phyloP scores from a whole-genome alignment of 1,140 invertebrate species.

The Philopotamus ludificatus region DNA sequence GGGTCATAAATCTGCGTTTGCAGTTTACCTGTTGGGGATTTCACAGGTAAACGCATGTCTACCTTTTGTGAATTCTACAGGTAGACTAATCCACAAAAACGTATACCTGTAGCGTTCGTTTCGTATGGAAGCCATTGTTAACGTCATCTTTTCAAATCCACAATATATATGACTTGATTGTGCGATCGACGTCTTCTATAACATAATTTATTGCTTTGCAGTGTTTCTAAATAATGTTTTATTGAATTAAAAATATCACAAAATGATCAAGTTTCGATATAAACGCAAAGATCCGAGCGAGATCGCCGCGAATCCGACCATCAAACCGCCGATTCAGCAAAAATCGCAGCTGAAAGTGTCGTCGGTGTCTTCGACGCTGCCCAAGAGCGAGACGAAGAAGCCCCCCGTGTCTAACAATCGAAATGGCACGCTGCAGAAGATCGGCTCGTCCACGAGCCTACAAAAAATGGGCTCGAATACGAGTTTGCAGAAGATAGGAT shows the following conservation, averaged over 20 bases:
- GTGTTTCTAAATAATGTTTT: not conserved
- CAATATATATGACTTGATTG: too few relatives aligned
- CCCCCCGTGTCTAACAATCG: conserved; percentile 43
- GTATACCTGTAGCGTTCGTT: conserved; percentile 11
- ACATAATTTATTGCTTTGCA: too few relatives aligned
- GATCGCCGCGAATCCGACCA: conserved; percentile 41
- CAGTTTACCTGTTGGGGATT: not conserved
- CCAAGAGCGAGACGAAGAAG: conserved; percentile 40
- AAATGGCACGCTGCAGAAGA: conserved; percentile 41
- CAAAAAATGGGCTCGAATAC: conserved; percentile 20
- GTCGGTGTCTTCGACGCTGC: conserved; percentile 36
- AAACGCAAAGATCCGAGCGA: conserved; percentile 59
- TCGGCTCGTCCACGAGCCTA: not conserved
- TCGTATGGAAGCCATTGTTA: not conserved
- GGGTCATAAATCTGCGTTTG: not conserved
- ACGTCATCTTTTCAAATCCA: not conserved
- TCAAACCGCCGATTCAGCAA: not conserved
- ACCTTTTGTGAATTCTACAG: conserved; percentile 9
- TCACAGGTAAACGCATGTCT: conserved; percentile 19
- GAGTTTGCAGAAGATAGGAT: conserved; percentile 35
- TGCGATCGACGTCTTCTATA: not conserved
- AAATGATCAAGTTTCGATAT: conserved; percentile 65
- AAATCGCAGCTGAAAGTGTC: conserved; percentile 20
- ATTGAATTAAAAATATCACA: too few relatives aligned
- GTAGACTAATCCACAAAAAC: conserved; percentile 20